Base-by-base conservation (phyloP, 1,140 invertebrate species). In the Maconellicoccus hirsutus region DNA sequence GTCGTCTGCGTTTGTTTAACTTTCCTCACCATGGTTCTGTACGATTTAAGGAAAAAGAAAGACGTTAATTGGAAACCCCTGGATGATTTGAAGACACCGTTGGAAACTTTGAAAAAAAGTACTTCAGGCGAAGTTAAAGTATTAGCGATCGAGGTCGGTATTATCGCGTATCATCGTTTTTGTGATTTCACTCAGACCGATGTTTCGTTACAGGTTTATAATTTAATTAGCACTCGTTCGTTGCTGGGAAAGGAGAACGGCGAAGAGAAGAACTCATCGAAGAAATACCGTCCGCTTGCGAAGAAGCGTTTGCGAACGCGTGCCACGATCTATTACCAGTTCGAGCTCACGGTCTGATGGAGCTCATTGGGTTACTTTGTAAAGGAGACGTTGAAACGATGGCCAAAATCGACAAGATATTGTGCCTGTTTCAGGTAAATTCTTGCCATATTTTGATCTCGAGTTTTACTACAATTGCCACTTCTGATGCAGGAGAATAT, bases 241-340 rank as follows among this genome's bases (percentile, higher is more conserved):
- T 25, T 66, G 4, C 3, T 66, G 6, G 61, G 61, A 23, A 26
- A 4, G 3, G 25, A 66, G 25, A 8, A 8, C 3, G 2, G 3
- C 4, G 8, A 12, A 6, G 61, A 66, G 6, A 66, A 26, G 25
- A 66, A 66, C 22, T 66, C 8, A 8, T 66, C 8, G 25, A 25
- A 25, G 61, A 66, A 16, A 26, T 25, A 4, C 21, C 21, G 1
- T 23, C 14, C 19, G 61, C 21, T 66, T 66, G 61, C 25, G 61
- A 66, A 19, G 8, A 26, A 25, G 21, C 21, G 3, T 25, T 66
- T 25, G 61, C 22, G 21, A 86, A 92, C 80, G 78, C 89, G 6
- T 83, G 84, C 75, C 87, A 92, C 81, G 81, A 85, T n/a, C 77
- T 90, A 59, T 77, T 94, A n/a, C 91, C 91, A 7, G 83, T 90